Evolutionary conservation across 2,113 vertebrate genomes (phyloP).

Genomic region (Arizona elegans): DNA sequence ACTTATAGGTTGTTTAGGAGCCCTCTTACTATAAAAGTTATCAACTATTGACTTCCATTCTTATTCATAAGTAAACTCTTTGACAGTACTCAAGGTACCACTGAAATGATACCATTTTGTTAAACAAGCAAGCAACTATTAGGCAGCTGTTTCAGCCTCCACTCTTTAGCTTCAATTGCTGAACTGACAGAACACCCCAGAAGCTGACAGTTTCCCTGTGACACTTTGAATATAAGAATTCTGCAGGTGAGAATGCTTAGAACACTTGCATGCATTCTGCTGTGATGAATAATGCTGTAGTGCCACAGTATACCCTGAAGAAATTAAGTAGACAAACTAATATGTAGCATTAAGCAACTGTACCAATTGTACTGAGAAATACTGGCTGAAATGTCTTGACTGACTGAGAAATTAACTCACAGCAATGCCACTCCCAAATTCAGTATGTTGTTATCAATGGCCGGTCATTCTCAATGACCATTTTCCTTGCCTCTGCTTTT

Average conservation of each 20-base stretch:
- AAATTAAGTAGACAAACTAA: not conserved
- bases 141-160: not conserved
- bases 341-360: constrained; percentile 18
- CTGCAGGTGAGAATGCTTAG: not conserved
- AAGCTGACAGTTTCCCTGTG: not conserved
- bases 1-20: not conserved
- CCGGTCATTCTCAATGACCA: not conserved
- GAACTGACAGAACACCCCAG: constrained; percentile 3
- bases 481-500: not conserved
- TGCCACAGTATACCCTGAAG: not conserved
- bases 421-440: not conserved
- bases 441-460: not conserved
- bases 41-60: constrained; percentile 7
- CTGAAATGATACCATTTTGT: not conserved
- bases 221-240: constrained; percentile 21
- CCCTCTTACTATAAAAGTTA: not conserved
- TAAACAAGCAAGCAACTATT: not conserved
- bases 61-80: not conserved
- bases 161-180: not conserved
- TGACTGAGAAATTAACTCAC: not conserved
- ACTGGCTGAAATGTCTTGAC: not conserved
- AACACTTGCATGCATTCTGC: not conserved
- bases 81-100: not conserved
- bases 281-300: not conserved
- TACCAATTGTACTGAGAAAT: not conserved